Evolutionary conservation across 2,888 invertebrate genomes (phyloP).

Genomic region (Cerceris ruficornis): DNA sequence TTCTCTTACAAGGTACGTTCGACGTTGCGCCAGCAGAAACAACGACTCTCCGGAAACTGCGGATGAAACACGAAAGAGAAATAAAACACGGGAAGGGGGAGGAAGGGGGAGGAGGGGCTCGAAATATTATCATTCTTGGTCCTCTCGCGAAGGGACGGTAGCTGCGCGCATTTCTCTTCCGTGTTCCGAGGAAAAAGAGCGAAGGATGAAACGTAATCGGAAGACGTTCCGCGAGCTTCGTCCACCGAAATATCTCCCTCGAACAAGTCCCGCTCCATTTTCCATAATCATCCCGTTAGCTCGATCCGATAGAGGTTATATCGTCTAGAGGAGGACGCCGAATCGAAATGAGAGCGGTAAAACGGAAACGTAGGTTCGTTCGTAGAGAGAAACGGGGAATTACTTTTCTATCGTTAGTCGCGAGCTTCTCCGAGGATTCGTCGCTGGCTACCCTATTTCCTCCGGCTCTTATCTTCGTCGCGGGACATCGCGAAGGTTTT

Average conservation of each 20-base stretch:
- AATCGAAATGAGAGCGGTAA: slow-evolving; percentile 11
- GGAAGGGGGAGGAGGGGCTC: too few relatives aligned
- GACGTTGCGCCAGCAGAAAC: too few relatives aligned
- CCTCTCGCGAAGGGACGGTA: neutral
- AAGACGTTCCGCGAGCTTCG: neutral
- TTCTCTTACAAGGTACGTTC: too few relatives aligned
- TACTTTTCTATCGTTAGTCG: slow-evolving; percentile 14
- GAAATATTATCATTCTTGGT: neutral
- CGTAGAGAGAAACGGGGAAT: neutral
- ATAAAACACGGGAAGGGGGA: too few relatives aligned
- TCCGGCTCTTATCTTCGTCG: slow-evolving; percentile 30
- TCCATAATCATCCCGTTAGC: slow-evolving; percentile 15
- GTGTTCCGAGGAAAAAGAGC: neutral
- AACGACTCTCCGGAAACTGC: too few relatives aligned
- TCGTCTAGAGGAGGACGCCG: neutral
- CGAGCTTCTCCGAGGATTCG: neutral
- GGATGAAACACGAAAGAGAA: too few relatives aligned
- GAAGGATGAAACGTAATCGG: neutral
- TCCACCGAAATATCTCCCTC: neutral
- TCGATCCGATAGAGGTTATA: slow-evolving; percentile 19
- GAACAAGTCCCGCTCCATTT: slow-evolving; percentile 9
- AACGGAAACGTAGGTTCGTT: slow-evolving; percentile 1
- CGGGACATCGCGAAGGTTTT: neutral
- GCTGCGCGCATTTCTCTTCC: neutral
- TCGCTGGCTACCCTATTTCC: slow-evolving; percentile 12